These are phyloP conservation scores for Lerema accius DNA, from an alignment of 1,140 invertebrate species.

Conservation along the genomic window DNA sequence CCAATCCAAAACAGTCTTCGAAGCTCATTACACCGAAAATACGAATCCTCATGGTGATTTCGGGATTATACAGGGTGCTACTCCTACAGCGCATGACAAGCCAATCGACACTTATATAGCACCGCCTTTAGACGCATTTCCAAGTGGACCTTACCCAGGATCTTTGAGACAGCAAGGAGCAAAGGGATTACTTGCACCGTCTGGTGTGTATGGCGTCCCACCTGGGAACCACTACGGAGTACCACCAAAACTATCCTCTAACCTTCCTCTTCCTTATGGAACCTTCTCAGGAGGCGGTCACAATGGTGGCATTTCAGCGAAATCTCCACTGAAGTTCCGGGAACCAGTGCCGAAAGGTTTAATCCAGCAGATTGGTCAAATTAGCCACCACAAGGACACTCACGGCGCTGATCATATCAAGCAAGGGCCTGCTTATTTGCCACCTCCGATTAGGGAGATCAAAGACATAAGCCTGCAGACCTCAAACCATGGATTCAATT, in stretches of 20 bases:
- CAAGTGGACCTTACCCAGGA: conserved; percentile 79
- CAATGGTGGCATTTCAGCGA: conserved; percentile 78
- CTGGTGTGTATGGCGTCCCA: conserved; percentile 82
- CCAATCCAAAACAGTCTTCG: conserved; percentile 79
- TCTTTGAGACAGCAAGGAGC: conserved; percentile 74
- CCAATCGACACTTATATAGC: conserved; percentile 77
- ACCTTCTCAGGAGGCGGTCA: conserved; percentile 72
- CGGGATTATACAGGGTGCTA: conserved; percentile 43
- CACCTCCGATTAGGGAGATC: conserved; percentile 85
- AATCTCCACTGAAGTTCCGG: conserved; percentile 86
- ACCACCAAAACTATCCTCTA: conserved; percentile 75
- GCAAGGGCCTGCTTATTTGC: conserved; percentile 84
- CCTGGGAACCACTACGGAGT: conserved; percentile 82
- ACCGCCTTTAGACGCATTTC: conserved; percentile 78
- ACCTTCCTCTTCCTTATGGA: conserved; percentile 76
- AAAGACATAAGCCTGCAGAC: conserved; percentile 61
- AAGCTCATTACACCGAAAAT: conserved; percentile 78
- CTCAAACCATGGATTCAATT: conserved; percentile 48
- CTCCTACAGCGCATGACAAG: conserved; percentile 48
- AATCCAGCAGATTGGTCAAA: conserved; percentile 84
- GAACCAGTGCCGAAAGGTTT: conserved; percentile 87
- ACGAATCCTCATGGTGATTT: conserved; percentile 46
- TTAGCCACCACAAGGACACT: conserved; percentile 81
- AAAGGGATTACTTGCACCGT: conserved; percentile 82
- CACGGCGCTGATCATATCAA: conserved; percentile 73